These are phyloP conservation scores for Chrysaora quinquecirrha DNA, from an alignment of 30 jellyfish, hydroid and myxozoan genomes.

Conservation along the genomic window DNA sequence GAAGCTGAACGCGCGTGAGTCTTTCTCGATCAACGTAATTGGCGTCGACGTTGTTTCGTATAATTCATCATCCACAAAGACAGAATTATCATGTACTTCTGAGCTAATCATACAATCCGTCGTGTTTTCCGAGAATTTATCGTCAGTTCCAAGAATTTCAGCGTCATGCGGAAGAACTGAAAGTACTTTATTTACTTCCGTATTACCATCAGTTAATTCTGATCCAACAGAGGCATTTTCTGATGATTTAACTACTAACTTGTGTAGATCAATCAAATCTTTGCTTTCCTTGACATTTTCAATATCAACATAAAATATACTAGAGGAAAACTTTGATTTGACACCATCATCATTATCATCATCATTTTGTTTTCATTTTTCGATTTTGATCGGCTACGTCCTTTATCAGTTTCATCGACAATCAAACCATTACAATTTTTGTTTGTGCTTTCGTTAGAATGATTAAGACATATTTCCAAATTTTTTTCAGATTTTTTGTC, in stretches of 20 bases:
- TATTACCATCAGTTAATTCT: too few relatives aligned
- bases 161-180: too few relatives aligned
- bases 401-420: constrained; percentile 16
- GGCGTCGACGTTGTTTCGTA: background rate
- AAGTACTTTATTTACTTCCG: too few relatives aligned
- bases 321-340: background rate
- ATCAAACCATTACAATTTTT: background rate
- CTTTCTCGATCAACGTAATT: background rate
- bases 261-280: constrained; percentile 1
- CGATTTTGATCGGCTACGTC: constrained; percentile 25
- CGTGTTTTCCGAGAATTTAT: constrained; percentile 27
- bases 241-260: constrained; percentile 15
- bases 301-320: background rate
- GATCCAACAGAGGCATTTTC: too few relatives aligned
- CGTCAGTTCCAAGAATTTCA: background rate
- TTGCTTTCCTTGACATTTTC: background rate
- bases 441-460: background rate
- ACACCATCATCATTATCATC: background rate
- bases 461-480: constrained; percentile 4
- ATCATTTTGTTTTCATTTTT: background rate
- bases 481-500: constrained; percentile 13
- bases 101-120: constrained; percentile 36
- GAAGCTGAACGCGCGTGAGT: background rate
- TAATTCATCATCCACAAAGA: constrained; percentile 12
- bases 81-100: constrained; percentile 35